Base-by-base conservation (phyloP, 2,797 vertebrate genomes). In the Megalops cyprinoides region DNA sequence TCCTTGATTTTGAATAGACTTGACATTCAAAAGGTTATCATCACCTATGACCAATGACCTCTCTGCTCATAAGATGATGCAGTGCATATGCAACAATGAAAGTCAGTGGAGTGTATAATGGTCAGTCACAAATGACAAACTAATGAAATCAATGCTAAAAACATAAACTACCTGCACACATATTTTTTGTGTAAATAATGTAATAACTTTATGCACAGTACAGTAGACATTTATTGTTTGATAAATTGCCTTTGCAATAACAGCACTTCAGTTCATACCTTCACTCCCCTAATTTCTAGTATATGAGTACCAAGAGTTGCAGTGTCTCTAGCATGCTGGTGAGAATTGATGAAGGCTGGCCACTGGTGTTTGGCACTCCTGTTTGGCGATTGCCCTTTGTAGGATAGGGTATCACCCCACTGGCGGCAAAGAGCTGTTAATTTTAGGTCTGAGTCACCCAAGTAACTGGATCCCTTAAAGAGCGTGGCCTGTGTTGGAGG, bases 391-490 rank as follows among this genome's bases (percentile, higher is more conserved):
- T 90, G 90, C 87, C 91, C 86, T 88, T 87, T 23, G 78, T 89
- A 87, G 90, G 90, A 89, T 90, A 89, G 89, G 90, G 90, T 94
- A 93, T 93, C 92, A 91, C 89, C 90, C 87, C 88, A 79, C 90
- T 89, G 90, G 91, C 49, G 87, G 87, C 80, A 89, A 88, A 92
- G 90, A 93, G 93, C 91, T 91, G 91, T 94, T 94, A 90, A 93
- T 95, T 95, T 96, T 93, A 95, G 92, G 88, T 89, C 88, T 85
- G 84, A 90, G 92, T 91, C 88, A 90, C 81, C 89, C 79, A 89
- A 80, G 93, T 92, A 96, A 95, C 91, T 82, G 88, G 92, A 96
- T 92, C 86, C 86, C 86, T 89, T 87, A 86, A 87, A 89, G 78
- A 86, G 81, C 83, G 81, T 78, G 86, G 82, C 65, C 80, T 87